phyloP scores from a whole-genome alignment of 2,888 invertebrate species.

The Cyclophora punctaria region DNA sequence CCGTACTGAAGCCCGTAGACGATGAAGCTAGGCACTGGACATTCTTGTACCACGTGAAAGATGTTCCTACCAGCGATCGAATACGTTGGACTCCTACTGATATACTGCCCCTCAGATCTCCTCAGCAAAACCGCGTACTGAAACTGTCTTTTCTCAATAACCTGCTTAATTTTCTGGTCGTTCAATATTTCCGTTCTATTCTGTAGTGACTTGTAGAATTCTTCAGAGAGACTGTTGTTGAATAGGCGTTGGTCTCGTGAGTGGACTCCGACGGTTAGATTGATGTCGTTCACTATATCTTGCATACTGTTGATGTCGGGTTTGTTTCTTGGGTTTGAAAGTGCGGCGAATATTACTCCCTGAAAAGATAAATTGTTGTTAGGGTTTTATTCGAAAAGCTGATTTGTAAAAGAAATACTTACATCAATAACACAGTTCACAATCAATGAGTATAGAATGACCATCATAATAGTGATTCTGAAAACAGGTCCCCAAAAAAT shows the following conservation, averaged over 20 bases:
- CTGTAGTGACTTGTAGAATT: constrained; percentile 31
- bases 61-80: constrained; percentile 55
- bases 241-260: constrained; percentile 46
- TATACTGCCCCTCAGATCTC: constrained; percentile 50
- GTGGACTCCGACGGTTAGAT: constrained; percentile 52
- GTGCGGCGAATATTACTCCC: constrained; percentile 61
- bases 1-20: constrained; percentile 75
- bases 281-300: constrained; percentile 34
- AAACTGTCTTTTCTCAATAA: constrained; percentile 52
- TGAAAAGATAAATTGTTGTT: constrained; percentile 22
- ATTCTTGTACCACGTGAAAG: constrained; percentile 63
- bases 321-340: constrained; percentile 53
- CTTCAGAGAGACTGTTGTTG: constrained; percentile 40
- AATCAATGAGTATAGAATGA: constrained; percentile 56
- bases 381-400: background rate
- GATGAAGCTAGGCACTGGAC: constrained; percentile 72
- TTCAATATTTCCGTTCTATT: constrained; percentile 47
- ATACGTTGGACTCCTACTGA: constrained; percentile 41
- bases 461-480: constrained; percentile 42
- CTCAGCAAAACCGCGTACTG: constrained; percentile 67
- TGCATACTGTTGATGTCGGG: constrained; percentile 41
- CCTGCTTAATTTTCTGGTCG: constrained; percentile 47
- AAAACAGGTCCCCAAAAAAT: constrained; percentile 52
- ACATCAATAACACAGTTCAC: constrained; percentile 64
- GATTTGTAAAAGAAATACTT: constrained; percentile 30